A percentile compares a stretch with the other conserved stretches of the same genome.
Evolutionary conservation across 2,888 invertebrate genomes (phyloP).

Genomic region (Polydrusus cervinus): DNA sequence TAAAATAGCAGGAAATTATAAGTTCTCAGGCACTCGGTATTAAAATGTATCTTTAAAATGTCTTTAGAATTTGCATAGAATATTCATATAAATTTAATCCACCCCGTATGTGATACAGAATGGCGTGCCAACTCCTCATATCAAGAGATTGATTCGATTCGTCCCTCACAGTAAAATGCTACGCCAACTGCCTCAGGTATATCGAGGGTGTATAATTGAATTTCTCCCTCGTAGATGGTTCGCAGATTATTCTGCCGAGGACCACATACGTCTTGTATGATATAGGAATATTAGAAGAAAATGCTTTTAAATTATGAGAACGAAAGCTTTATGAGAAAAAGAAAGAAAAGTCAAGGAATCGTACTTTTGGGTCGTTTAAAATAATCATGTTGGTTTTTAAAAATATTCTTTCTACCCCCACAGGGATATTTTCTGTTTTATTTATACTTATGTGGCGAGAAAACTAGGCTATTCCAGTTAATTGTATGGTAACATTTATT

Average conservation of each 20-base stretch:
- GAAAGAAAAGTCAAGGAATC: background rate
- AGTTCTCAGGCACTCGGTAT: no score
- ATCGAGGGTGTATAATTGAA: slow-evolving; percentile 44
- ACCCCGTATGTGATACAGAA: slow-evolving; percentile 7
- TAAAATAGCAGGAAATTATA: no score
- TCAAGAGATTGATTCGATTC: slow-evolving; percentile 57
- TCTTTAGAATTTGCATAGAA: no score
- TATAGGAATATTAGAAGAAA: slow-evolving; percentile 18
- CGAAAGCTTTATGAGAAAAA: background rate
- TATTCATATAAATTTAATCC: no score
- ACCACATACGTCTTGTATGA: slow-evolving; percentile 40
- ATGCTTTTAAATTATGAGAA: background rate
- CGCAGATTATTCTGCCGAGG: slow-evolving; percentile 26
- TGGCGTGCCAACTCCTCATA: slow-evolving; percentile 61
- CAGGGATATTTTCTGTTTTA: no score
- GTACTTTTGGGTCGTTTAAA: background rate
- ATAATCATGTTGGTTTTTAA: no score
- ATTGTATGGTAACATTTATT: no score
- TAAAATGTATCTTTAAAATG: no score
- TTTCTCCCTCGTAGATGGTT: slow-evolving; percentile 37
- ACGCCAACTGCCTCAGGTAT: slow-evolving; percentile 29
- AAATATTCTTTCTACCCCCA: no score
- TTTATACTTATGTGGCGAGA: no score
- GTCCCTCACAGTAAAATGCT: slow-evolving; percentile 32
- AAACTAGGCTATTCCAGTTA: no score